Conservation (phyloP, 2,888 invertebrate genomes). For the Brenthis daphne region DNA sequence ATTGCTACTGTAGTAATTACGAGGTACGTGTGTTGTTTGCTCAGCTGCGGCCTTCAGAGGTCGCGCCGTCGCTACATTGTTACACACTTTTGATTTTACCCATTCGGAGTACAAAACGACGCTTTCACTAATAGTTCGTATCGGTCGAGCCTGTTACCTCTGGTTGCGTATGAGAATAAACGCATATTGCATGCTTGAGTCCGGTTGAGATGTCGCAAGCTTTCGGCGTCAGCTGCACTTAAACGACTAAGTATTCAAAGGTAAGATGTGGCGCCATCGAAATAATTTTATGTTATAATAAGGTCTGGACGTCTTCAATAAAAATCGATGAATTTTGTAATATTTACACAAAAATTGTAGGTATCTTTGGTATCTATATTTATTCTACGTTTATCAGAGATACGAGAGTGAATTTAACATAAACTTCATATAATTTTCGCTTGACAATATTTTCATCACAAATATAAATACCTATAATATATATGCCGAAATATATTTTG, state of each 20-base stretch:
- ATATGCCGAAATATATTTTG: too few species aligned
- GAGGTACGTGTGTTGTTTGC: slow-evolving; percentile 56
- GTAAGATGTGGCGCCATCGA: slow-evolving; percentile 57
- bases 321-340: neutral
- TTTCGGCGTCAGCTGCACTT: slow-evolving; percentile 63
- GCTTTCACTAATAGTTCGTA: slow-evolving; percentile 45
- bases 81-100: slow-evolving; percentile 42
- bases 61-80: slow-evolving; percentile 56
- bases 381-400: slow-evolving; percentile 1
- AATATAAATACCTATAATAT: too few species aligned
- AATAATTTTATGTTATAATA: slow-evolving; percentile 36
- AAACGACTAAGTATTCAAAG: slow-evolving; percentile 52
- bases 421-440: neutral
- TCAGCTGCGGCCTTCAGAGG: slow-evolving; percentile 77
- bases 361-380: neutral
- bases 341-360: neutral
- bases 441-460: too few species aligned
- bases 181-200: slow-evolving; percentile 61
- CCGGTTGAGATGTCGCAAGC: slow-evolving; percentile 68
- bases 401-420: neutral
- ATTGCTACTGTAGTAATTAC: slow-evolving; percentile 64
- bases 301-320: neutral
- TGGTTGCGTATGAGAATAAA: slow-evolving; percentile 47
- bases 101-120: slow-evolving; percentile 31
- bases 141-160: slow-evolving; percentile 36